Conservation (phyloP, 2,888 invertebrate genomes). For the Aphrophora alni region DNA sequence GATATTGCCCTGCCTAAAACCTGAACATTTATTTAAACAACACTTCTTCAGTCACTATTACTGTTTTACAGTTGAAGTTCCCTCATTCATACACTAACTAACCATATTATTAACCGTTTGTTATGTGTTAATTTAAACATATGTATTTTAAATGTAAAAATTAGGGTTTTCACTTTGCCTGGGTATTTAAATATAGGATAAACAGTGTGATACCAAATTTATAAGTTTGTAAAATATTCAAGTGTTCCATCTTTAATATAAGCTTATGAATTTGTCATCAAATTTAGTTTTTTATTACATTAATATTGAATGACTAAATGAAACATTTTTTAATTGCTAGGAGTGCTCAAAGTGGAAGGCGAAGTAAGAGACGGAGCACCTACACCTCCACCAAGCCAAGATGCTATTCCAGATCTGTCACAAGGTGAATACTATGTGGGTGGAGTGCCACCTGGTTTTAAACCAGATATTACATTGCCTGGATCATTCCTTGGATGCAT, state of each 20-base stretch:
- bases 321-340: constrained; percentile 56
- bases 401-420: constrained; percentile 69
- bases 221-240: too few species aligned
- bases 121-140: neutral
- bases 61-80: neutral
- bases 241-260: too few species aligned
- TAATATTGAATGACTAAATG: too few species aligned
- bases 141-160: too few species aligned
- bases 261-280: too few species aligned
- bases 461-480: constrained; percentile 55
- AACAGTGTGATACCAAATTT: too few species aligned
- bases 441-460: constrained; percentile 80
- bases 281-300: too few species aligned
- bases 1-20: constrained; percentile 45
- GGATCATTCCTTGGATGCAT: constrained; percentile 79
- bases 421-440: constrained; percentile 80
- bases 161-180: too few species aligned
- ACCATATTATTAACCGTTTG: neutral
- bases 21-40: constrained; percentile 32
- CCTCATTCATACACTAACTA: neutral
- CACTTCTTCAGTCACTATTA: neutral
- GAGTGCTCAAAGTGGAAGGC: constrained; percentile 73
- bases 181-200: too few species aligned
- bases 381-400: constrained; percentile 65
- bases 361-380: constrained; percentile 66